Evolutionary conservation across 2,888 invertebrate species (phyloP).

Genomic region (Cephonodes hylas): DNA sequence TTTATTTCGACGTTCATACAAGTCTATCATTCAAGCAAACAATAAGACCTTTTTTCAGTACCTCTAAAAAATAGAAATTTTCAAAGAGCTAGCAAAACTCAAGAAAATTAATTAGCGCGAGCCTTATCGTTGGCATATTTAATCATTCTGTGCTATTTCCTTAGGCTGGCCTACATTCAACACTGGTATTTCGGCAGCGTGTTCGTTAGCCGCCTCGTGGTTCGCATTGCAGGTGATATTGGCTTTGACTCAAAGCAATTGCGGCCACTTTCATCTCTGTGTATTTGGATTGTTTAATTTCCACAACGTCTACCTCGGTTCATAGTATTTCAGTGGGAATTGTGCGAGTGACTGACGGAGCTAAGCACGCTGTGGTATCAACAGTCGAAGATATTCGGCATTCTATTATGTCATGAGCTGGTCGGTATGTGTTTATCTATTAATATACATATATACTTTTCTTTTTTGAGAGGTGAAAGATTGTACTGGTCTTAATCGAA

Average conservation of each 20-base stretch:
- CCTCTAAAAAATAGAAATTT: no score
- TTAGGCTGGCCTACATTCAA: background rate
- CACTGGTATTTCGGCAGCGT: background rate
- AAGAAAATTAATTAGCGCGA: background rate
- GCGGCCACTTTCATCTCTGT: slow-evolving; percentile 8
- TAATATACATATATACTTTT: no score
- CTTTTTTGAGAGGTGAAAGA: no score
- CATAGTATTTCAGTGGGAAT: background rate
- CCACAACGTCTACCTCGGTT: background rate
- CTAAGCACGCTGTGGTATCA: no score
- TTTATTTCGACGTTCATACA: no score
- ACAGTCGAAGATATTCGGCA: no score
- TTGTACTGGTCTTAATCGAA: no score
- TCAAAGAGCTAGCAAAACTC: background rate
- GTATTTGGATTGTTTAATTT: slow-evolving; percentile 3
- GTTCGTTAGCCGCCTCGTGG: slow-evolving; percentile 2
- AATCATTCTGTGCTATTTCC: background rate
- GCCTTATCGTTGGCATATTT: background rate
- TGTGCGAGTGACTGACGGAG: background rate
- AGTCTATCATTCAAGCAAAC: no score
- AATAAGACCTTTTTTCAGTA: no score
- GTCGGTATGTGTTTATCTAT: no score
- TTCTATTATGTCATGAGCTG: no score
- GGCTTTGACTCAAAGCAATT: slow-evolving; percentile 4
- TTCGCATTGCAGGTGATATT: slow-evolving; percentile 1